Base-by-base conservation (phyloP, 2,797 vertebrate species). In the Distichodus sexfasciatus region DNA sequence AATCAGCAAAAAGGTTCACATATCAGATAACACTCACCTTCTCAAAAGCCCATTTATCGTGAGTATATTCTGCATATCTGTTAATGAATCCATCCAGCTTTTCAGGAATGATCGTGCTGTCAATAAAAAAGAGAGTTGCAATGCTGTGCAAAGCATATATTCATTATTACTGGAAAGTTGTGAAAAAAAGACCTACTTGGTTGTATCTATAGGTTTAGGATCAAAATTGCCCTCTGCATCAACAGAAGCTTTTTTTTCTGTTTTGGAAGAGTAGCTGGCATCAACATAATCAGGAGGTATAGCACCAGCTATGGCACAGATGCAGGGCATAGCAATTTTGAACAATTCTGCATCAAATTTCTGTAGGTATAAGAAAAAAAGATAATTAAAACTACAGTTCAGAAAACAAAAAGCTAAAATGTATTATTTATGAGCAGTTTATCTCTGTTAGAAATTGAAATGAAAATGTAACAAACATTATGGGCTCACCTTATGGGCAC, bases 211-310 rank as follows among this genome's bases (percentile, higher is more conserved):
- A 6, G 96, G 96, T 80, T 95, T 95, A 41, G 96, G 96, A 77
- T 98, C 96, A 74, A 98, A 98, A 87, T 98, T 98, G 74, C 96
- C 96, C 74, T 98, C 96, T 6, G 96, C 95, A 3, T 98, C 96
- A 3, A 98, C 95, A 0, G 93, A 94, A 1, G 96, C 95, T 65
- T 96, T 97, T 73, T 98, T 98, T 85, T 98, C 95, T 0, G 94
- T 94, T 86, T 96, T 95, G 58, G 94, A 95, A 19, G 94, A 97
- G 83, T 94, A 97, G n/a, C 92, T 97, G 69, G 96, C 95, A 0
- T 98, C 96, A 23, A 96, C 96, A 0, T 98, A 97, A 84, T 98
- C 96, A 0, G 96, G 95, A 10, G 96, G 94, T 48, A 97, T 92
- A 8, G 95, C 95, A 3, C 96, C 96, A 0, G 94, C 96, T 0